These are phyloP conservation scores for Apodemus sylvaticus DNA, from an alignment of 2,113 vertebrate species.

Conservation along the genomic window DNA sequence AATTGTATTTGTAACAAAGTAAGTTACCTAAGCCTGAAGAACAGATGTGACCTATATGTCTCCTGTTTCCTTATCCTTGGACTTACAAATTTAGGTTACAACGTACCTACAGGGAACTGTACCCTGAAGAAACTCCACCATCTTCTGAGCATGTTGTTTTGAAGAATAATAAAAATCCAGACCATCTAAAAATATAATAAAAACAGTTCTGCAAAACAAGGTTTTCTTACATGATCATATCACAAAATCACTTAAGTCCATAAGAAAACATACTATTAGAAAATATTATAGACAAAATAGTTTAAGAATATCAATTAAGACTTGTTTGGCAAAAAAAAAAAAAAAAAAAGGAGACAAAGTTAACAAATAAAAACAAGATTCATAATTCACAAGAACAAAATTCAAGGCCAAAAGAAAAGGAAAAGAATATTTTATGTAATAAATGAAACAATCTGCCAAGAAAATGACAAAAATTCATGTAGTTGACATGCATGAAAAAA, in stretches of 20 bases:
- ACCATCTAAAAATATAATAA: slow-evolving; percentile 89
- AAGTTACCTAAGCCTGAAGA: slow-evolving; percentile 20
- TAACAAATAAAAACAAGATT: slow-evolving; percentile 40
- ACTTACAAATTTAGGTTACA: slow-evolving; percentile 20
- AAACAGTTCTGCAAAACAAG: slow-evolving; percentile 21
- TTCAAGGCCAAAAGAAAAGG: slow-evolving; percentile 19
- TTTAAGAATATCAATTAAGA: slow-evolving; percentile 7
- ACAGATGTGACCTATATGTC: background rate
- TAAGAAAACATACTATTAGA: slow-evolving; percentile 45
- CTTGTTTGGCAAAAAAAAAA: background rate
- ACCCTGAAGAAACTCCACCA: slow-evolving; percentile 97
- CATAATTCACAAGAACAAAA: slow-evolving; percentile 42
- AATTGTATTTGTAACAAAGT: slow-evolving; percentile 37
- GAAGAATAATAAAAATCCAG: slow-evolving; percentile 97
- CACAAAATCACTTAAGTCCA: slow-evolving; percentile 25
- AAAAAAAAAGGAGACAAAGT: background rate
- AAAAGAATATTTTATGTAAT: slow-evolving; percentile 24
- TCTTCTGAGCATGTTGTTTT: slow-evolving; percentile 97
- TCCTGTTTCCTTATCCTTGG: background rate
- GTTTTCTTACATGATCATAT: background rate
- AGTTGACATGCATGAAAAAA: background rate
- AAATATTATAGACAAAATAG: background rate
- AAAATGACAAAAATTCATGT: background rate
- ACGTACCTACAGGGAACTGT: slow-evolving; percentile 95
- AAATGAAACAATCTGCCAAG: background rate